Evolutionary conservation across 2,113 vertebrate genomes (phyloP).

Genomic region (Pachycephala philippinensis): DNA sequence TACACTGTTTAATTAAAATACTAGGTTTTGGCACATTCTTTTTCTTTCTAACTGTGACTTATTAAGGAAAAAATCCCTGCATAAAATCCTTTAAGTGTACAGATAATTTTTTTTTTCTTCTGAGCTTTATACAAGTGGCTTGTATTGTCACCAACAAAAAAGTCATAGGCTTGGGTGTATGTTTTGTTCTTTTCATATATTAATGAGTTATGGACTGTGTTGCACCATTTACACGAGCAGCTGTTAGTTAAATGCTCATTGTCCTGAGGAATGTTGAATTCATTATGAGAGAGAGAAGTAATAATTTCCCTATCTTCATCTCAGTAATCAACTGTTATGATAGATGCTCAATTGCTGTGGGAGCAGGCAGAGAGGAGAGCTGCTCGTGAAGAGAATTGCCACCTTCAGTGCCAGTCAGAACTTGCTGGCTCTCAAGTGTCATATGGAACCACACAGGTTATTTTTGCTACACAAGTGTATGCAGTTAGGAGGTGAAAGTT

Average conservation of each 20-base stretch:
- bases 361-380: not conserved
- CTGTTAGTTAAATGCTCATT: constrained; percentile 45
- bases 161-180: not conserved
- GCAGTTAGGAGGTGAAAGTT: not conserved
- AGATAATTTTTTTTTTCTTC: not conserved
- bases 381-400: not conserved
- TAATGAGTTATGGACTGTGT: constrained; percentile 4
- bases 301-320: constrained; percentile 13
- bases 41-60: not conserved
- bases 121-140: not conserved
- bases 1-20: constrained; percentile 42
- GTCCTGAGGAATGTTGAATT: constrained; percentile 46
- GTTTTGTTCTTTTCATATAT: not conserved
- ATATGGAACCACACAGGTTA: not conserved
- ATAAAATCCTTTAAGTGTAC: not conserved
- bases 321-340: not conserved
- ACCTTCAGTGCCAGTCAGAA: not conserved
- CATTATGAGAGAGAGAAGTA: not conserved
- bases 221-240: not conserved
- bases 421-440: not conserved
- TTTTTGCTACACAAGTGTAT: not conserved
- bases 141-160: not conserved
- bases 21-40: not conserved
- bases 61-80: not conserved
- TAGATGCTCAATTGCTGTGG: not conserved